Conservation (phyloP, 2,113 vertebrate genomes). For the pig (Sus scrofa) region T2T-Sscrofa CM000822.6:67174001-67174500, state of each 20-base stretch:
- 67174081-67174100: not conserved
- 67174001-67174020: not conserved
- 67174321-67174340: not conserved
- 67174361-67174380: not conserved
- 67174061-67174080: not conserved
- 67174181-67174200: not conserved
- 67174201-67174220: not conserved
- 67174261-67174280: not conserved
- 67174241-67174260: not conserved
- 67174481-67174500: not conserved
- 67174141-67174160: not conserved
- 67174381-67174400: not conserved
- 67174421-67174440: not conserved
- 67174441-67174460: not conserved
- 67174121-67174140: not conserved
- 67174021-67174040: not conserved
- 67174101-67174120: slow-evolving; percentile 21
- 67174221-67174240: not conserved
- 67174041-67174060: not conserved
- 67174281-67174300: not conserved
- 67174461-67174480: slow-evolving; percentile 19
- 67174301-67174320: not conserved
- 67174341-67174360: not conserved
- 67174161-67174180: not conserved
- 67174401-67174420: slow-evolving; percentile 22